Evolutionary conservation across 2,797 vertebrate genomes (phyloP).

Genomic region (Pterois miles): DNA sequence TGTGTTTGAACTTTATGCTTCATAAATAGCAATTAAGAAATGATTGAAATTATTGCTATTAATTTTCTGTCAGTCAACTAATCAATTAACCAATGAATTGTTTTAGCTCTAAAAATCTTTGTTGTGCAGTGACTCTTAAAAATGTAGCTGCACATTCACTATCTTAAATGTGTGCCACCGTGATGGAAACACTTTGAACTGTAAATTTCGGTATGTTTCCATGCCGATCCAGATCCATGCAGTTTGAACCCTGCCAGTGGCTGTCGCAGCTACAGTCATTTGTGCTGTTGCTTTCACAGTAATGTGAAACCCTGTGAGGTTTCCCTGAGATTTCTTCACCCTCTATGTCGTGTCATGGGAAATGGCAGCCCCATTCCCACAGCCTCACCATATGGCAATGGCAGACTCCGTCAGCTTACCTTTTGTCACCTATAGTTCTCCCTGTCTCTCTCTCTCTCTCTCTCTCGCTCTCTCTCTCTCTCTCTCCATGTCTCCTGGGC

Average conservation of each 20-base stretch:
- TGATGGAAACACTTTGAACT: background rate
- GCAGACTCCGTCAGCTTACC: constrained; percentile 54
- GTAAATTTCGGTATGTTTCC: background rate
- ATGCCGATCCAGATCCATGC: no score
- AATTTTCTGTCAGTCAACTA: background rate
- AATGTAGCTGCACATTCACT: background rate
- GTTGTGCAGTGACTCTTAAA: background rate
- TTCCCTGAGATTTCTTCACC: constrained; percentile 57
- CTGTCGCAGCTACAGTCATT: constrained; percentile 57
- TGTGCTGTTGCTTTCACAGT: constrained; percentile 50
- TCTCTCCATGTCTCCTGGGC: background rate
- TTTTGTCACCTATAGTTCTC: constrained; percentile 48
- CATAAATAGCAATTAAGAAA: background rate
- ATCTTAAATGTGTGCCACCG: background rate
- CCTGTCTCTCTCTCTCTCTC: background rate
- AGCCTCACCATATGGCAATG: constrained; percentile 4
- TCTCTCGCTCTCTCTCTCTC: background rate
- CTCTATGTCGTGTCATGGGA: constrained; percentile 62
- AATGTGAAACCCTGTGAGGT: constrained; percentile 44
- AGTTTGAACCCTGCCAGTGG: constrained; percentile 16
- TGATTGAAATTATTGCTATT: background rate
- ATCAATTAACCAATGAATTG: background rate
- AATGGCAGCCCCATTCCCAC: constrained; percentile 34
- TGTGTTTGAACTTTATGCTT: background rate
- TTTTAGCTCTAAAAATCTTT: background rate